Percentiles rank a stretch among this genome's conserved stretches.
Evolutionary conservation across 2,113 vertebrate genomes (phyloP).

Genomic region (Eleginops maclovinus): DNA sequence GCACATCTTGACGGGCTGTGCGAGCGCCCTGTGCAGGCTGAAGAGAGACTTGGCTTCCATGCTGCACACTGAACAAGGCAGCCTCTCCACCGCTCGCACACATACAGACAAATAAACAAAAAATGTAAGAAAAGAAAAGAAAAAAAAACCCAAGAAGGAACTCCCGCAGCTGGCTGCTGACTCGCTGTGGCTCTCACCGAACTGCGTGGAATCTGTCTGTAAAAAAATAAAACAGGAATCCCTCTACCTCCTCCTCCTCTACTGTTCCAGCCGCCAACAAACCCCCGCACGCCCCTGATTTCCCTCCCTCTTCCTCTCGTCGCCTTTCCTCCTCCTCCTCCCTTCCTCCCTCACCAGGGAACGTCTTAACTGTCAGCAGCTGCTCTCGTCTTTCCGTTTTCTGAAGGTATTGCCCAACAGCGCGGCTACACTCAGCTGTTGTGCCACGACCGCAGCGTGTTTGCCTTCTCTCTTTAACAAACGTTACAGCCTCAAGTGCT

Average conservation of each 20-base stretch:
- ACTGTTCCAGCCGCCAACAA: conserved; percentile 28
- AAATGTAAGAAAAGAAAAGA: not conserved
- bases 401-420: conserved; percentile 57
- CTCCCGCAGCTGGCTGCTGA: conserved; percentile 8
- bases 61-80: conserved; percentile 49
- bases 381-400: conserved; percentile 58
- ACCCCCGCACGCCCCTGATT: not conserved
- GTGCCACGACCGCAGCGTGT: conserved; percentile 37
- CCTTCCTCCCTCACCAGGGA: conserved; percentile 32
- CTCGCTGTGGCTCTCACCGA: conserved; percentile 30
- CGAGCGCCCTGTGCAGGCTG: conserved; percentile 90
- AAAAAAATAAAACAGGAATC: conserved; percentile 22
- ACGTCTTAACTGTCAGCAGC: conserved; percentile 57
- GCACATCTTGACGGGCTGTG: conserved; percentile 89
- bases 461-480: not conserved
- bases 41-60: conserved; percentile 90
- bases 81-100: not conserved
- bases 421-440: conserved; percentile 42
- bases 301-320: conserved; percentile 20
- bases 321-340: not conserved
- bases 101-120: not conserved
- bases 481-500: conserved; percentile 2
- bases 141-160: conserved; percentile 9
- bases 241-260: conserved; percentile 17
- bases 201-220: conserved; percentile 47